Base-by-base conservation (phyloP, 2,888 invertebrate species). In the Drosophila setosimentum region DNA sequence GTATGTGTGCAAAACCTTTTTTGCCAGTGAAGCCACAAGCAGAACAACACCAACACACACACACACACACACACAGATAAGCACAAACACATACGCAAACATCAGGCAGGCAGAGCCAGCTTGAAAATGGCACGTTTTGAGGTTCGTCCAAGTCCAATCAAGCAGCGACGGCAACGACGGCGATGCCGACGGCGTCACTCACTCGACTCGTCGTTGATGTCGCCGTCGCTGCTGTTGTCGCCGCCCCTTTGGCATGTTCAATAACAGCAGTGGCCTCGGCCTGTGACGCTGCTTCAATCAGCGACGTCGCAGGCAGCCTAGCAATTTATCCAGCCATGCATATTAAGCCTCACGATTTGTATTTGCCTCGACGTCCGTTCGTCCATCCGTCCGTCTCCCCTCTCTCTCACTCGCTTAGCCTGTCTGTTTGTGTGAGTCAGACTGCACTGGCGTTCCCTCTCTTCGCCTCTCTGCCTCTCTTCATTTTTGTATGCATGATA, bases 341-440 rank as follows among this genome's bases (percentile, higher is more conserved):
- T 87, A 87, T 87, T 89, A 87, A 87, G 89, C 90, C 91, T 87
- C 91, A 87, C 87, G 87, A 90, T 90, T 87, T 87, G 91, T 90
- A 89, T 84, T 87, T 89, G 86, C 80, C 62, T 73, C 77, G 42
- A 64, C 71, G 58, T 64, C 48, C 59, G 32, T 30, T 33, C 30
- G 45, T 55, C 71, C 49, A 60, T 68, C 55, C 75, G 45, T 61
- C 53, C 59, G 68, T 70, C 60, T 83, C 4, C 16, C 21, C 21
- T n/a, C 42, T 16, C 13, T 16, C 2, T 24, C 48, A 50, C 30
- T 54, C 58, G 66, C 49, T 37, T 32, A 24, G 53, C 37, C 62
- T 49, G n/a, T 51, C 48, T 42, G 42, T 11, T n/a, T 24, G 45
- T 24, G 45, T 45, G 45, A 45, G 16, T 45, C 45, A 45, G 45